phyloP scores from a whole-genome alignment of 2,797 vertebrate genomes.

The Bradypodion pumilum region DNA sequence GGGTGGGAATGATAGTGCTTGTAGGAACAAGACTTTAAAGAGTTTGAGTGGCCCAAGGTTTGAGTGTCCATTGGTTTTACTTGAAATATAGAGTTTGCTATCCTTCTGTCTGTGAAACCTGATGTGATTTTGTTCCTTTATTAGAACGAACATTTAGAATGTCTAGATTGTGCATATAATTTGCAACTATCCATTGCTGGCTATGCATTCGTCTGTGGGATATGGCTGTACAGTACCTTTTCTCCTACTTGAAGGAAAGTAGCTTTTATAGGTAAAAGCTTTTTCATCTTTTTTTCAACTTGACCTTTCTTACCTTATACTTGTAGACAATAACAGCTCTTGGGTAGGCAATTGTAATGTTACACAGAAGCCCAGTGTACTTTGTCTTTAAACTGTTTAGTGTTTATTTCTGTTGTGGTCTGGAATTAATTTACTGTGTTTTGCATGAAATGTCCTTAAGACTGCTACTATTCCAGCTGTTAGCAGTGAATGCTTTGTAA shows the following conservation, averaged over 20 bases:
- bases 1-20: not conserved
- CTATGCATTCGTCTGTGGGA: constrained; percentile 13
- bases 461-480: not conserved
- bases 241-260: no score
- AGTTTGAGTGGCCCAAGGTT: not conserved
- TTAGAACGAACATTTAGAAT: constrained; percentile 17
- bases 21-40: not conserved
- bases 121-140: not conserved
- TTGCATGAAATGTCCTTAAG: not conserved
- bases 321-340: not conserved
- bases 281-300: not conserved
- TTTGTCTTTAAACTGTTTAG: not conserved
- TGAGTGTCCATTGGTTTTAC: not conserved
- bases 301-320: not conserved
- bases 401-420: not conserved
- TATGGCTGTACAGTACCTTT: not conserved
- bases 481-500: not conserved
- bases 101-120: not conserved
- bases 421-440: not conserved
- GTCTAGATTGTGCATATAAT: constrained; percentile 8
- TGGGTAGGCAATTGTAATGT: not conserved
- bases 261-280: not conserved
- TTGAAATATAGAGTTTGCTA: not conserved
- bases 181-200: not conserved
- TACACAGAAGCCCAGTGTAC: not conserved